Base-by-base conservation (phyloP, 2,888 invertebrate species). In the Heliconius charithonia region DNA sequence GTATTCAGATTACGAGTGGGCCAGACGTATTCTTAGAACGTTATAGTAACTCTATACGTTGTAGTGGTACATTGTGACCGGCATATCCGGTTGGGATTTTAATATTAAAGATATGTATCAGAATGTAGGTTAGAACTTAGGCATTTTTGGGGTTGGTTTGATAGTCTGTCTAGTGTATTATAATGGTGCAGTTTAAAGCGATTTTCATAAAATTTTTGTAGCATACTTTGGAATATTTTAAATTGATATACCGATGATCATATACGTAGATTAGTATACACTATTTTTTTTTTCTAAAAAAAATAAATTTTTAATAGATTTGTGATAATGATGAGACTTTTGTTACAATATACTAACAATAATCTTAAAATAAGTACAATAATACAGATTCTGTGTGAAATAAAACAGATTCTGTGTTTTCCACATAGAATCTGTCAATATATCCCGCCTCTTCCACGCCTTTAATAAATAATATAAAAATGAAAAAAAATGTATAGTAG, bases 1-100 rank as follows among this genome's bases (percentile, higher is more conserved):
- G 65, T 75, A 75, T 75, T 75, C 75, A 66, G 51, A 75, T 75
- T 66, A 75, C 75, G 65, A 63, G 72, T 72, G 51, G 66, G 66
- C 65, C 75, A 75, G 74, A 32, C 56, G 73, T 63, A 41, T 75
- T 66, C 75, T 51, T 45, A 75, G 75, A 75, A 75, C 29, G 66
- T 37, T 37, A 37, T 37, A 37, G 32, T 75, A 75, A 75, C 66
- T 51, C 65, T 56, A 75, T 75, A 66, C 32, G 10, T 63, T 62
- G 45, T 63, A 74, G 63, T 74, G 63, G 72, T 59, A 59, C 63
- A 45, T 45, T 74, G 74, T 74, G 63, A 74, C 62, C 63, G 32
- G 27, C 27, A 62, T 25, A 74, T 74, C 74, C 74, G 74, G 63
- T 41, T 63, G 12, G n/a, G 37, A 63, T 74, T 74, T 63, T 74